phyloP scores from a whole-genome alignment of 2,888 invertebrate species.

The Agrochola lychnidis region DNA sequence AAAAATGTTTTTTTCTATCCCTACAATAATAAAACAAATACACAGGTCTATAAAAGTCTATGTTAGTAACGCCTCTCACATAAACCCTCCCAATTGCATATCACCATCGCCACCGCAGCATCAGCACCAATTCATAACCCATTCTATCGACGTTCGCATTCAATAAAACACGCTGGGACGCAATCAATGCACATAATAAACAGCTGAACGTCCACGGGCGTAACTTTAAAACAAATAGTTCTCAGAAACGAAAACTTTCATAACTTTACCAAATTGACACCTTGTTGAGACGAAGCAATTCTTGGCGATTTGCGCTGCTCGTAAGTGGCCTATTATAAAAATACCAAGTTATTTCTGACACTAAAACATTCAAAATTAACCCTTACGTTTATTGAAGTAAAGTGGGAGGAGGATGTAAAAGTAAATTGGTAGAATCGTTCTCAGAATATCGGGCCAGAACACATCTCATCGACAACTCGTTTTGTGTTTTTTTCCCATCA shows the following conservation, averaged over 20 bases:
- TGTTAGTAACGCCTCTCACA: conserved; percentile 29
- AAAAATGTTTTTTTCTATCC: neutral
- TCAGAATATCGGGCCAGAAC: conserved; percentile 84
- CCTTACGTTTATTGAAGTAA: conserved; percentile 61
- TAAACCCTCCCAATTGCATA: conserved; percentile 13
- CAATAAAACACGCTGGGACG: conserved; percentile 79
- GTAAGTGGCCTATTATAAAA: conserved; percentile 89
- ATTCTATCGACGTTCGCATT: conserved; percentile 68
- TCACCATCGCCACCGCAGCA: conserved; percentile 19
- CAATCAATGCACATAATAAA: conserved; percentile 85
- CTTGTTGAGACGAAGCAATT: conserved; percentile 88
- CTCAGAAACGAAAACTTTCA: conserved; percentile 87
- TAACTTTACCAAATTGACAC: conserved; percentile 90
- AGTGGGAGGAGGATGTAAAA: conserved; percentile 33
- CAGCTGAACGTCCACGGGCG: conserved; percentile 75
- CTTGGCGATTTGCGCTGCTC: conserved; percentile 87
- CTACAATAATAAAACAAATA: neutral
- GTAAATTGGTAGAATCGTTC: conserved; percentile 73
- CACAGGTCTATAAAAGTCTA: conserved; percentile 27
- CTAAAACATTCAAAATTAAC: conserved; percentile 53
- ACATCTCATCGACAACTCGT: conserved; percentile 87
- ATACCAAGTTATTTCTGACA: conserved; percentile 69
- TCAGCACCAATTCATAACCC: conserved; percentile 61
- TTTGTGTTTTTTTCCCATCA: conserved; percentile 89
- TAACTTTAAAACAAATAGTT: conserved; percentile 89